Evolutionary conservation across 1,140 invertebrate genomes (phyloP), one percentile per base, ranked within the genome.

Genomic region (Gyrodactylus salaris): DNA sequence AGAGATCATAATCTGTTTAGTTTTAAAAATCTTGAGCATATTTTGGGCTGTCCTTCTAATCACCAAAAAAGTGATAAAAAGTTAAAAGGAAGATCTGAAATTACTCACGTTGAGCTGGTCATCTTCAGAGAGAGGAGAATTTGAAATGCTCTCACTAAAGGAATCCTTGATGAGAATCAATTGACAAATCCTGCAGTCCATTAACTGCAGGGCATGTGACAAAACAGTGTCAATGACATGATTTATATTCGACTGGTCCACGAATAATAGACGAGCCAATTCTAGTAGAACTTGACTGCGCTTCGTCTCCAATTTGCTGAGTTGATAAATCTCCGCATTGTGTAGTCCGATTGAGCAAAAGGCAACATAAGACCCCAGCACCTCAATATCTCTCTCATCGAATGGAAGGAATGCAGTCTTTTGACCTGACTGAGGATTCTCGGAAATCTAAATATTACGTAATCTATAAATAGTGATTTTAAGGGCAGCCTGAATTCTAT

Each of bases 311-410:
- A 89, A 84, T 19, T 91, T 87, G 24, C 90, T 94, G 74, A 90
- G 86, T 81, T 94, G 89, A 80, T 94, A 94, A 0, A 94, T 84
- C 80, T 94, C 90, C 68, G 91, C 91, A 82, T 96, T 96, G 81
- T 93, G 90, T 76, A 96, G 88, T 2, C 91, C 91, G 76, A 96
- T 94, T 1, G 91, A 91, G 80, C 91, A 94, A 81, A 96, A 96
- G 1, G 89, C 92, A 21, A 96, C 83, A 80, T 95, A 95, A 23
- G 88, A 87, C 0, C 87, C 84, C 81, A 94, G 94, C 34, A 94
- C 86, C 84, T 85, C 78, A 20, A 78, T 79, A 69, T 85, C 85
- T 83, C 92, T 88, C 70, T 93, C 88, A 79, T 96, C 91, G 75
- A 86, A 85, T 1, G 87, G 83, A 0, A 87, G 89, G 79, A 94